Evolutionary conservation across 2,113 vertebrate genomes (phyloP).

Genomic region (Dicrurus megarhynchus): DNA sequence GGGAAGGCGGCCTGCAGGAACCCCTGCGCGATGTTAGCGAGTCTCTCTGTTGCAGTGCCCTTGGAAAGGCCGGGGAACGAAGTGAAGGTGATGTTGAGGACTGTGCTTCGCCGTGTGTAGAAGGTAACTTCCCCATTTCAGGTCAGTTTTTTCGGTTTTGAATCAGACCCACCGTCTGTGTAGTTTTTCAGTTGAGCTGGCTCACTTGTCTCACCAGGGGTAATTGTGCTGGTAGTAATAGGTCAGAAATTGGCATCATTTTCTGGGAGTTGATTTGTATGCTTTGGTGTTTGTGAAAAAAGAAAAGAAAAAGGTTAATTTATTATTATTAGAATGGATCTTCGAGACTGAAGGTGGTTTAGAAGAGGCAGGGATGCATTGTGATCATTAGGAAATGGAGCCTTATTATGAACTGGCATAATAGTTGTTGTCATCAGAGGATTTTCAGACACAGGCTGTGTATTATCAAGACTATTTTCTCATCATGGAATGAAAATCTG

Average conservation of each 20-base stretch:
- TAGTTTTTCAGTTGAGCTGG: background rate
- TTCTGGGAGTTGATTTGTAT: background rate
- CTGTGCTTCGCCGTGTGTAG: background rate
- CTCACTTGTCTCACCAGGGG: background rate
- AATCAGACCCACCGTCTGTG: background rate
- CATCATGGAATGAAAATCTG: background rate
- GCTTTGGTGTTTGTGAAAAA: background rate
- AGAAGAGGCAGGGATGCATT: background rate
- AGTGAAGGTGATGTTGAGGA: background rate
- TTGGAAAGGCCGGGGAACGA: background rate
- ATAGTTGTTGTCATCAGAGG: background rate
- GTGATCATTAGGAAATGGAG: background rate
- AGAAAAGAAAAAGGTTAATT: background rate
- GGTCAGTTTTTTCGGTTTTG: background rate
- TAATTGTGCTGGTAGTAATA: background rate
- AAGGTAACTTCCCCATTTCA: slow-evolving; percentile 60
- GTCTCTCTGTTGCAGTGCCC: slow-evolving; percentile 43
- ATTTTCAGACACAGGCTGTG: background rate
- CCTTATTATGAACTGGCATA: background rate
- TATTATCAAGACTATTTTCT: background rate
- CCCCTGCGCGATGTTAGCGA: rapidly evolving
- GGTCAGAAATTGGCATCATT: background rate
- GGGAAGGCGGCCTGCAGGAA: rapidly evolving
- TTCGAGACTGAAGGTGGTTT: background rate
- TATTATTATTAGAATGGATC: background rate